Evolutionary conservation across 2,113 vertebrate species (phyloP).

Genomic region (Melierax canorus): DNA sequence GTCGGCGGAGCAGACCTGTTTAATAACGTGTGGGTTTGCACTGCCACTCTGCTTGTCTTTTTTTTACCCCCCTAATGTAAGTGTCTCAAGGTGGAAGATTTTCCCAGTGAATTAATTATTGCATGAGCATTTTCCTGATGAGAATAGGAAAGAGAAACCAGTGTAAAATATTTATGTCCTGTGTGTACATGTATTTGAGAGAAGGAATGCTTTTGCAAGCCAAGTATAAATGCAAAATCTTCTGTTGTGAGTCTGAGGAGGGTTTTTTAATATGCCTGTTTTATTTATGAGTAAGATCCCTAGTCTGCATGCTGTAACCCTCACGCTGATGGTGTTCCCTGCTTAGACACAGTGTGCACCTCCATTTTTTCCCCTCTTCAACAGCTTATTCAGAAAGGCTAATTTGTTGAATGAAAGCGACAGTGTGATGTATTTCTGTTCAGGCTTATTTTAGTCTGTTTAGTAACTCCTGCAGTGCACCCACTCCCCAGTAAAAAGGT

Average conservation of each 20-base stretch:
- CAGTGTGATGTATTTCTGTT: background rate
- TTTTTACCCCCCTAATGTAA: accelerated
- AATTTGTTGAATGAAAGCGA: background rate
- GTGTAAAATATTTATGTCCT: background rate
- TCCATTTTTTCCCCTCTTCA: background rate
- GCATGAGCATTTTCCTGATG: background rate
- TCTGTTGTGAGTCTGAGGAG: background rate
- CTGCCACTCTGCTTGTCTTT: background rate
- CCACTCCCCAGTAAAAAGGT: background rate
- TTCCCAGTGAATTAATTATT: background rate
- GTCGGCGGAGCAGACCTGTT: accelerated
- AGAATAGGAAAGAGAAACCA: background rate
- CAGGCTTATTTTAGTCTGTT: background rate
- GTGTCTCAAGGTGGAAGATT: background rate
- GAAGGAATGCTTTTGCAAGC: background rate
- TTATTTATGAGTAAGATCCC: background rate
- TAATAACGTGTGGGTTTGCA: accelerated
- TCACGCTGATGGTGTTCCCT: background rate
- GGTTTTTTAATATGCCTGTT: background rate
- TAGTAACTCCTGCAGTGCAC: background rate
- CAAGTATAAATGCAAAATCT: background rate
- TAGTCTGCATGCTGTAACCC: background rate
- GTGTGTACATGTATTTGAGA: background rate
- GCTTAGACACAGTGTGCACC: background rate
- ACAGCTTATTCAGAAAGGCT: background rate